Percentiles rank a stretch among this genome's conserved stretches.
phyloP scores from a whole-genome alignment of 2,888 invertebrate species.

The Eudasyphora cyanicolor region DNA sequence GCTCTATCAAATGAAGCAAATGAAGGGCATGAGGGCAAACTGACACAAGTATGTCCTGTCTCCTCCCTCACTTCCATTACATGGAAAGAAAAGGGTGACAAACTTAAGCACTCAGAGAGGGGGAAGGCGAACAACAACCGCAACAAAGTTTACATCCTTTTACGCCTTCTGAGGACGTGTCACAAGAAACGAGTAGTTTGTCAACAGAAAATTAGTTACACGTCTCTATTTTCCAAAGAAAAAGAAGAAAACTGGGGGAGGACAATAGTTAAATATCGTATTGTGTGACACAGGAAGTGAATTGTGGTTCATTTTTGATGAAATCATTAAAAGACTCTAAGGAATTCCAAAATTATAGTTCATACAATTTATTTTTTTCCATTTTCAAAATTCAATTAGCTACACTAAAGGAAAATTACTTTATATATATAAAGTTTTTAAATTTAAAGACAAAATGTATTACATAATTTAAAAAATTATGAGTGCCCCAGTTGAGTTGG shows the following conservation, averaged over 20 bases:
- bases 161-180: neutral
- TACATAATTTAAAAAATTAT: no score
- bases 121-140: neutral
- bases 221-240: neutral
- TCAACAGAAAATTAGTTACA: neutral
- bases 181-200: neutral
- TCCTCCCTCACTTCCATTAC: no score
- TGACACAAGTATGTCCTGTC: neutral
- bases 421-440: no score
- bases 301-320: neutral
- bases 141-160: neutral
- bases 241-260: no score
- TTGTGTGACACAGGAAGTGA: neutral
- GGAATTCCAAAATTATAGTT: neutral
- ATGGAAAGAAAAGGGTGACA: constrained; percentile 1
- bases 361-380: neutral
- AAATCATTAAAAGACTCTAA: neutral
- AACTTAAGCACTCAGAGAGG: neutral
- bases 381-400: no score
- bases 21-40: constrained; percentile 10
- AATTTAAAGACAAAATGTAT: no score
- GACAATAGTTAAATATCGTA: neutral
- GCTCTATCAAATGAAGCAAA: neutral
- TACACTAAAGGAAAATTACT: no score
- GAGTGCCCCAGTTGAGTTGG: no score